A percentile compares a stretch with the other conserved stretches of the same genome.
phyloP scores from a whole-genome alignment of 2,888 invertebrate genomes.

The Euzophera pinguis region DNA sequence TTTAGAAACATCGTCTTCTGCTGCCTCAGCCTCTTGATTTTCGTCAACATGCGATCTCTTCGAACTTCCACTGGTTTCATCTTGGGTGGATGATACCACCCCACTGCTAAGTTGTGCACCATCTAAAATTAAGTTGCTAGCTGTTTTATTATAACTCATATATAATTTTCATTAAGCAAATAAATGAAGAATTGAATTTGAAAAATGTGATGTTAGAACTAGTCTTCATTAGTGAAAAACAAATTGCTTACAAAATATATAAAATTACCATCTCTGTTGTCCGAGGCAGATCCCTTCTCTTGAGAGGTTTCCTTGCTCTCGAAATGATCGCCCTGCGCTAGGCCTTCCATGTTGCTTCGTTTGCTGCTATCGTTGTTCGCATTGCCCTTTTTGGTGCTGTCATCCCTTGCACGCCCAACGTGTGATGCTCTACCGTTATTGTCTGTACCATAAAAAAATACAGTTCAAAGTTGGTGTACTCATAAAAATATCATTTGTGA shows the following conservation, averaged over 20 bases:
- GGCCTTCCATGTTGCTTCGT: conserved; percentile 69
- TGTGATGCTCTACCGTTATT: conserved; percentile 61
- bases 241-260: neutral
- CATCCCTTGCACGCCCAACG: conserved; percentile 67
- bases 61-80: conserved; percentile 42
- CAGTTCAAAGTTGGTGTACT: conserved; percentile 14
- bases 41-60: conserved; percentile 67
- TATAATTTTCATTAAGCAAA: too few relatives aligned
- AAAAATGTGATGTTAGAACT: too few relatives aligned
- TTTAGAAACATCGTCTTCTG: conserved; percentile 84
- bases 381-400: conserved; percentile 67
- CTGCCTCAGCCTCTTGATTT: conserved; percentile 73
- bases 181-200: too few relatives aligned
- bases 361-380: conserved; percentile 58
- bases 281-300: conserved; percentile 49
- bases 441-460: conserved; percentile 42
- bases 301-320: conserved; percentile 64
- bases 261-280: conserved; percentile 53
- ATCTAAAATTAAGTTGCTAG: conserved; percentile 25
- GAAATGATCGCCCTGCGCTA: conserved; percentile 67
- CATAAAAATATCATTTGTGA: too few relatives aligned
- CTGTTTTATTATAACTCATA: neutral
- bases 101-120: conserved; percentile 57
- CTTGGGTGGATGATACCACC: conserved; percentile 63
- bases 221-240: too few relatives aligned